Conservation (phyloP, 2,888 invertebrate species). For the Agrochola lota region DNA sequence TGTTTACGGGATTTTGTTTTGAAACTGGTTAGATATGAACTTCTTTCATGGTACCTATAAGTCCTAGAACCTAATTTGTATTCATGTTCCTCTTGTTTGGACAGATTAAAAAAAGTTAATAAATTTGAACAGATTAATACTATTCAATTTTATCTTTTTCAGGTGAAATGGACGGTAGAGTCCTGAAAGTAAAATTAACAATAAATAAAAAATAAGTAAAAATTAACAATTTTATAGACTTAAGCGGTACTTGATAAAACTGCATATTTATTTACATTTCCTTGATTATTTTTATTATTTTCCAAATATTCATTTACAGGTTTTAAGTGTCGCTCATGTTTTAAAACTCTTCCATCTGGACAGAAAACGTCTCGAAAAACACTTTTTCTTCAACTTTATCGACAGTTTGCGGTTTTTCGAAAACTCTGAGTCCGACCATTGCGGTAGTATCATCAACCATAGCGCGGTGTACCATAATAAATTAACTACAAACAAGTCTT, state of each 20-base stretch:
- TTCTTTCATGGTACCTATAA: too few relatives aligned
- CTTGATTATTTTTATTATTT: not conserved
- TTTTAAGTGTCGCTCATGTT: not conserved
- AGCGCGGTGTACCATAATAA: slow-evolving; percentile 31
- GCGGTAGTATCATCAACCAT: slow-evolving; percentile 15
- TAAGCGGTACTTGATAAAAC: not conserved
- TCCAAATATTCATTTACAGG: not conserved
- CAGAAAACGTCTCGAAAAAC: not conserved
- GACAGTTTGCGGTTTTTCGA: slow-evolving; percentile 5
- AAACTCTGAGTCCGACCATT: slow-evolving; percentile 10
- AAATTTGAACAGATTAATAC: not conserved
- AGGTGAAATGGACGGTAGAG: not conserved
- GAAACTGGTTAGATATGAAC: too few relatives aligned
- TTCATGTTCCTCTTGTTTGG: not conserved
- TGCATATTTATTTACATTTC: not conserved
- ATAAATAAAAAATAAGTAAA: not conserved
- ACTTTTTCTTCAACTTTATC: not conserved
- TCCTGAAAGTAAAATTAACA: not conserved
- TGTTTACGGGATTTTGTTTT: too few relatives aligned
- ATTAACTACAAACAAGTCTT: slow-evolving; percentile 48
- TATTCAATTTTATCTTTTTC: not conserved
- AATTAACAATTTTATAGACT: not conserved
- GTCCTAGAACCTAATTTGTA: not conserved
- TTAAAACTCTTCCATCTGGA: not conserved
- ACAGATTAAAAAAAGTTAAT: not conserved